Conservation (phyloP, 2,113 vertebrate genomes). For the Lepus europaeus region DNA sequence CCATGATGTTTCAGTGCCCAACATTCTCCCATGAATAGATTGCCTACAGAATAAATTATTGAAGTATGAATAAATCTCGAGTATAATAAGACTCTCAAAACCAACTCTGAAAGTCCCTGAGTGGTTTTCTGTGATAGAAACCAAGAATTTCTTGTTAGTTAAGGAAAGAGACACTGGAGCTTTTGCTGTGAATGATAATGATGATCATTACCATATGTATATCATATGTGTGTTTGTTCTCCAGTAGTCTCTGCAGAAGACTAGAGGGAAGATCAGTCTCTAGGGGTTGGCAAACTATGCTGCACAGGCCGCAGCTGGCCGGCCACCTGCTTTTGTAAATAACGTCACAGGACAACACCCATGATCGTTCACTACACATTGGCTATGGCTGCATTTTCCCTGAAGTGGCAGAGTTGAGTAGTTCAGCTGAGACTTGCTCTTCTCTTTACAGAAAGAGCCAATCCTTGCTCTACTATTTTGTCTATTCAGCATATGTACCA, state of each 20-base stretch:
- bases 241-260: background rate
- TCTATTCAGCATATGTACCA: background rate
- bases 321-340: slow-evolving; percentile 2
- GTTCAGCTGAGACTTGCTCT: background rate
- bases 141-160: background rate
- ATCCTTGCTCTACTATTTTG: background rate
- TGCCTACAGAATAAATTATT: slow-evolving; percentile 22
- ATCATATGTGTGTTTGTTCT: background rate
- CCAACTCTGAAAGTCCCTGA: background rate
- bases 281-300: background rate
- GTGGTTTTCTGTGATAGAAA: slow-evolving; percentile 46
- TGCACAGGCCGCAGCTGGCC: background rate
- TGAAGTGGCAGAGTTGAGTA: background rate
- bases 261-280: background rate
- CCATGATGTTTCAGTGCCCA: background rate
- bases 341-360: background rate
- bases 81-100: background rate
- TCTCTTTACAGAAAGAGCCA: background rate
- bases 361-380: background rate
- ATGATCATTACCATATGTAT: background rate
- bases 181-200: background rate
- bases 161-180: background rate
- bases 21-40: background rate
- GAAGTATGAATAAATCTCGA: slow-evolving; percentile 32
- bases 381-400: background rate